A percentile compares a stretch with the other conserved stretches of the same genome.
These are phyloP conservation scores for Eugnorisma glareosa DNA, from an alignment of 2,888 invertebrate genomes.

Conservation along the genomic window DNA sequence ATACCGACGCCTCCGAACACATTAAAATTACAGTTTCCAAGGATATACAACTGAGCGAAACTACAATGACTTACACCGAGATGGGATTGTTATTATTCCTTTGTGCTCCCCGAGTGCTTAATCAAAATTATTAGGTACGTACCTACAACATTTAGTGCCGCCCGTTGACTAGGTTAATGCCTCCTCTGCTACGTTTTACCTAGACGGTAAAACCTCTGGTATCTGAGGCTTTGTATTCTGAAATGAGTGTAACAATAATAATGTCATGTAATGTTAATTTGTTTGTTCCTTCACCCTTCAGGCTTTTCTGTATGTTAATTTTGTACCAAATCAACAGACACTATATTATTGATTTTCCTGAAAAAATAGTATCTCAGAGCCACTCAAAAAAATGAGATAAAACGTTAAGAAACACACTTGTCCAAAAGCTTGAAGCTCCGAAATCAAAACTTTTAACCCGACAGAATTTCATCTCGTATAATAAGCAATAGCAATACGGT, in stretches of 20 bases:
- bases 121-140: constrained; percentile 85
- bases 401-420: background rate
- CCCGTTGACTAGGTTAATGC: constrained; percentile 74
- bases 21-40: constrained; percentile 90
- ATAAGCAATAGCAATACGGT: constrained; percentile 81
- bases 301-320: background rate
- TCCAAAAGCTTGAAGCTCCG: background rate
- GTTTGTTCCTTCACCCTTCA: background rate
- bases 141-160: constrained; percentile 69
- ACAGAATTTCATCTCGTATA: constrained; percentile 47
- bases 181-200: constrained; percentile 33
- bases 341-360: background rate
- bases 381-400: background rate
- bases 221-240: constrained; percentile 15
- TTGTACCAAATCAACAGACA: background rate
- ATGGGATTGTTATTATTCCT: constrained; percentile 88
- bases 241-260: background rate
- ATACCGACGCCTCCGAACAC: constrained; percentile 85
- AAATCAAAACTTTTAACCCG: constrained; percentile 39
- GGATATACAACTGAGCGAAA: constrained; percentile 82
- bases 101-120: constrained; percentile 84
- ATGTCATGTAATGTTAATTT: background rate
- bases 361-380: background rate
- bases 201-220: constrained; percentile 68
- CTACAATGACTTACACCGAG: constrained; percentile 84